Base-by-base conservation (phyloP, 1,140 invertebrate genomes). In the Octopus sinensis region DNA sequence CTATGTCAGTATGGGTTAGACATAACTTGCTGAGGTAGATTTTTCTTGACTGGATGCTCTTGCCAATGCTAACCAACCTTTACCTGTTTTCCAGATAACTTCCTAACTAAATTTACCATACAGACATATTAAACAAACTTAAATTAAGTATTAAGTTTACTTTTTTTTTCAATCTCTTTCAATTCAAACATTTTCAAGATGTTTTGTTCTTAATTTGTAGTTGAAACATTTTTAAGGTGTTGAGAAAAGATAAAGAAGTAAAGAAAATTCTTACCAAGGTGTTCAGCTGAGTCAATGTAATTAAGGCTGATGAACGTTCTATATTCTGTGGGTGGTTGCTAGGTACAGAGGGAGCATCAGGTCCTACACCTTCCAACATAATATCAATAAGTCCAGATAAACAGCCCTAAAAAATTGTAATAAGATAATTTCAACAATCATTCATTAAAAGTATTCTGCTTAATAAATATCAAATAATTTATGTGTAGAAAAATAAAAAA, bases 341-440 rank as follows among this genome's bases (percentile, higher is more conserved):
- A 93, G 82, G 71, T 4, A 83, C n/a, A 10, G 83, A 53, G n/a
- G 87, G 86, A 9, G 86, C 54, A 17, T 89, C 87, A 43, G 86
- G 79, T 54, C 84, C 84, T 13, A 86, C 83, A 10, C 84, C 85
- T 81, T 94, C 93, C 54, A 95, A 87, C 84, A 96, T 92, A 6
- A 92, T 89, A 84, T 95, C 95, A 83, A 96, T 90, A 79, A 96
- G 92, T 56, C 93, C 93, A n/a, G 93, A 93, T 76, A 96, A 92
- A 75, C 93, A 93, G 87, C 94, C 93, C 89, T 92, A 83, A 51
- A 87, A 87, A n/a, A 76, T 17, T 12, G 17, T 62, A 17, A 12
- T 1, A 12, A 62, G 17, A 12, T 62, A 12, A 62, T 62, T 62
- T 62, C 56, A 62, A 62, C 17, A 1, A 62, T 62, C 56, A 62